phyloP scores from a whole-genome alignment of 2,113 vertebrate genomes.

The Galemys pyrenaicus region DNA sequence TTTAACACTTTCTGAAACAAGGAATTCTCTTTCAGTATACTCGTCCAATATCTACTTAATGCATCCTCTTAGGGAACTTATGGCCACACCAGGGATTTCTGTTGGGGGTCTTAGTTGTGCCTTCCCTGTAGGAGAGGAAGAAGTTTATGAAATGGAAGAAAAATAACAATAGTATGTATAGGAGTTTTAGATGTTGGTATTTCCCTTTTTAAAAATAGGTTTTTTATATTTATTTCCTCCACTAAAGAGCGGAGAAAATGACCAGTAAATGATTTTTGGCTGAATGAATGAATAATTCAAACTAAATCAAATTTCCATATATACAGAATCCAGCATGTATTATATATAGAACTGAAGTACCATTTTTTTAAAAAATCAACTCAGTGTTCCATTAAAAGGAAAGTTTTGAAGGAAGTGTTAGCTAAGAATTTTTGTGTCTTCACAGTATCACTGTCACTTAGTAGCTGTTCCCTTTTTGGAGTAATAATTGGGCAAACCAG shows the following conservation, averaged over 20 bases:
- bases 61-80: not conserved
- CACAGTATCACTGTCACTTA: not conserved
- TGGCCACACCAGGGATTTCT: not conserved
- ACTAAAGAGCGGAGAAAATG: not conserved
- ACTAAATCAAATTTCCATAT: not conserved
- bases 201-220: not conserved
- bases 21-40: not conserved
- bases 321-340: not conserved
- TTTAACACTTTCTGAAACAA: not conserved
- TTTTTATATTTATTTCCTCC: conserved; percentile 16
- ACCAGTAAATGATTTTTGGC: not conserved
- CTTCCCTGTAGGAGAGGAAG: not conserved
- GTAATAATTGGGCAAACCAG: not conserved
- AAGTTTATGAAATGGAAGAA: not conserved
- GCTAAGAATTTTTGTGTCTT: not conserved
- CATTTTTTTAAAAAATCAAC: not conserved
- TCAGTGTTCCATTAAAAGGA: not conserved
- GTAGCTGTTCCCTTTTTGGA: not conserved
- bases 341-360: not conserved
- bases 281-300: conserved; percentile 33
- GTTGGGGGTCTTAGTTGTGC: not conserved
- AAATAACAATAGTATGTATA: not conserved
- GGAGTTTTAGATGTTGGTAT: conserved; percentile 17
- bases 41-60: not conserved
- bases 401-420: not conserved